Conservation (phyloP, 1,140 invertebrate species). For the Aphis craccivora region DNA sequence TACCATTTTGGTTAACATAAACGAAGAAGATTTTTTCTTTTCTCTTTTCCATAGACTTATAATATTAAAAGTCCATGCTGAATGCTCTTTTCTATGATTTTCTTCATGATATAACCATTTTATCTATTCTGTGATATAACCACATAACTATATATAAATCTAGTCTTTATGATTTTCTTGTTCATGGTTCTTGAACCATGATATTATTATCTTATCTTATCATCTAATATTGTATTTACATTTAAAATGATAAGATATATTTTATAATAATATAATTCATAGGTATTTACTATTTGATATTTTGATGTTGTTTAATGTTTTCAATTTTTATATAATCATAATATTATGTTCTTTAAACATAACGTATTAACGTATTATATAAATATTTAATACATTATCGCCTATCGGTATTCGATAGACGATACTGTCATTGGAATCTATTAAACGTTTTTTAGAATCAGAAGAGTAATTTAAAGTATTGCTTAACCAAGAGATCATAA, state of each 20-base stretch:
- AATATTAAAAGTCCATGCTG: too few species aligned
- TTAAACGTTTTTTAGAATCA: not conserved
- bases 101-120: too few species aligned
- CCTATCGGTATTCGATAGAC: not conserved
- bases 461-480: not conserved
- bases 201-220: not conserved
- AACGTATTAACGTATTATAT: not conserved
- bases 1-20: too few species aligned
- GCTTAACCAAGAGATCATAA: not conserved
- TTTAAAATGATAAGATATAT: slow-evolving; percentile 6
- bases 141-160: too few species aligned
- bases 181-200: not conserved
- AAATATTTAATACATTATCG: not conserved
- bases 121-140: too few species aligned
- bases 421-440: not conserved
- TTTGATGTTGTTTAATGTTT: too few species aligned
- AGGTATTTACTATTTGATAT: too few species aligned
- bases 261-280: not conserved
- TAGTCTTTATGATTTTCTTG: too few species aligned
- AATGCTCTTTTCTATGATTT: too few species aligned
- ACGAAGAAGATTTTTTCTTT: too few species aligned
- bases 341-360: not conserved
- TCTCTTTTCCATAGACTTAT: too few species aligned
- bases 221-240: not conserved
- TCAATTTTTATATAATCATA: not conserved